Conservation (phyloP, 1,140 invertebrate species). For the Drosophila cardini region DNA sequence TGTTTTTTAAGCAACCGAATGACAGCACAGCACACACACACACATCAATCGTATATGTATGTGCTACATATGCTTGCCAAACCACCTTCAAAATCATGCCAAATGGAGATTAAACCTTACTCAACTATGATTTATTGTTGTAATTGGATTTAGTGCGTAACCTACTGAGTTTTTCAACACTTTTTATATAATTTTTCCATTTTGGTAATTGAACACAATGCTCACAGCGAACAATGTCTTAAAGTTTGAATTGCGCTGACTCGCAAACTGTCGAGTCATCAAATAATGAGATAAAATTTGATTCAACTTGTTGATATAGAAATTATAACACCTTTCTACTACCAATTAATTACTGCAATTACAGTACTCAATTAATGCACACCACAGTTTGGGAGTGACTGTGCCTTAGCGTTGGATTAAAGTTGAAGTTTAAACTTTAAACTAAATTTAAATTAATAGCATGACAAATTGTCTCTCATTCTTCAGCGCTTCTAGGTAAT, state of each 20-base stretch:
- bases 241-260: not conserved
- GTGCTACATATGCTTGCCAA: not conserved
- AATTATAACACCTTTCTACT: not conserved
- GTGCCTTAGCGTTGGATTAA: not conserved
- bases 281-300: not conserved
- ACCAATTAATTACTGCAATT: not conserved
- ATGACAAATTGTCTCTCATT: slow-evolving; percentile 4
- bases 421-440: slow-evolving; percentile 2
- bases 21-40: not conserved
- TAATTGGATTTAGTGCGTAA: not conserved
- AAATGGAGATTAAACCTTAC: slow-evolving; percentile 24
- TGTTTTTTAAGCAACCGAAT: too few species aligned
- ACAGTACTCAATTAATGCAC: not conserved
- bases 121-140: not conserved
- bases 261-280: not conserved
- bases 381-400: slow-evolving; percentile 10
- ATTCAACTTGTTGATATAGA: slow-evolving; percentile 10
- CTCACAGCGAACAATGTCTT: not conserved
- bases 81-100: slow-evolving; percentile 29
- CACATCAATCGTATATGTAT: not conserved
- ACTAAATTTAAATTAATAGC: slow-evolving; percentile 8
- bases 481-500: not conserved
- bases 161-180: not conserved
- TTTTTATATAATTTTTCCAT: slow-evolving; percentile 4
- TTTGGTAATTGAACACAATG: slow-evolving; percentile 1